Conservation (phyloP, 2,113 vertebrate genomes). For the Seriola aureovittata region DNA sequence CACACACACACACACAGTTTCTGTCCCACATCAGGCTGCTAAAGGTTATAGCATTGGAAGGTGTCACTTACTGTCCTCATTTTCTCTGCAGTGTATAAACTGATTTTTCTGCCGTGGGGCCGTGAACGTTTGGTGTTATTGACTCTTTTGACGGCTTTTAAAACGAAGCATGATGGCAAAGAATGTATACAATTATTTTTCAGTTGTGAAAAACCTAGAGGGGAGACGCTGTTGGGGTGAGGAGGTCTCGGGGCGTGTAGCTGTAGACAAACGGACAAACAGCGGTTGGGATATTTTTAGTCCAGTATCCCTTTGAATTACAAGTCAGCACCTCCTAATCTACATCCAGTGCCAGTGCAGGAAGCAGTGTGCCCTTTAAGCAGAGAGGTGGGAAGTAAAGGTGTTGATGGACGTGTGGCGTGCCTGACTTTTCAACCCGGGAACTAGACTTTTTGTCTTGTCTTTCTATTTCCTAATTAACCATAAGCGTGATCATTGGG, state of each 20-base stretch:
- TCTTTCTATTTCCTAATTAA: too few relatives aligned
- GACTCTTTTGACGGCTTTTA: conserved; percentile 57
- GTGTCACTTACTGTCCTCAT: conserved; percentile 48
- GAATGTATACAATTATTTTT: neutral
- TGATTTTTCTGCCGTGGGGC: conserved; percentile 29
- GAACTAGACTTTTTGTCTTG: too few relatives aligned
- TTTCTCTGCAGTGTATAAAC: conserved; percentile 54
- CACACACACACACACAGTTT: neutral
- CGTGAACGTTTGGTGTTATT: conserved; percentile 57
- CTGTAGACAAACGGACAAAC: neutral
- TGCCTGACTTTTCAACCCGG: too few relatives aligned
- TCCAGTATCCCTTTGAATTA: neutral
- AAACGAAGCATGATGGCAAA: conserved; percentile 21
- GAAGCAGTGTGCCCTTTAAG: too few relatives aligned
- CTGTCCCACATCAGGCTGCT: neutral
- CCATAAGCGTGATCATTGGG: too few relatives aligned
- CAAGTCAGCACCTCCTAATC: neutral
- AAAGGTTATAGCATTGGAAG: conserved; percentile 34
- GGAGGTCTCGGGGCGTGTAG: neutral
- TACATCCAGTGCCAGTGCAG: neutral
- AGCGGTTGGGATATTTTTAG: neutral
- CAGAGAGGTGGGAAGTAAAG: too few relatives aligned
- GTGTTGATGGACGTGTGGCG: too few relatives aligned
- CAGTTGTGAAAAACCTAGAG: neutral
- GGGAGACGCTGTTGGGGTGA: too few relatives aligned